These are phyloP conservation scores for Metridium senile DNA, from an alignment of 92 coral and sea anemone species.

Conservation along the genomic window DNA sequence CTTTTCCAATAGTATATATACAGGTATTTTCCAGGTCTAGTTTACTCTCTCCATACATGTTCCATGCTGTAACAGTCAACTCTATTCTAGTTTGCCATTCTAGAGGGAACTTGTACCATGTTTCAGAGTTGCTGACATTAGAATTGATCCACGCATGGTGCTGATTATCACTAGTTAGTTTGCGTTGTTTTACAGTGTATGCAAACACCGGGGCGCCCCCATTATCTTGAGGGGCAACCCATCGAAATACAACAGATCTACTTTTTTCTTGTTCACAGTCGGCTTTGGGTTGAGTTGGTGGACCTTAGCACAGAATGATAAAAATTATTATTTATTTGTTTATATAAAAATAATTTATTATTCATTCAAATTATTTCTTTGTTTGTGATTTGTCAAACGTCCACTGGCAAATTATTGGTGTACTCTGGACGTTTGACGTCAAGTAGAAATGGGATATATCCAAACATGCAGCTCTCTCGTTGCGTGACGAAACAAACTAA, in stretches of 20 bases:
- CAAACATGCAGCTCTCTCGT: too few relatives aligned
- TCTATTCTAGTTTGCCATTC: slow-evolving; percentile 22
- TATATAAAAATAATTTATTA: too few relatives aligned
- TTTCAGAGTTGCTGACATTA: slow-evolving; percentile 26
- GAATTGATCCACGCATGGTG: background rate
- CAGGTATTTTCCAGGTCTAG: slow-evolving; percentile 22
- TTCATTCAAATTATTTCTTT: too few relatives aligned
- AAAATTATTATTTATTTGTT: too few relatives aligned
- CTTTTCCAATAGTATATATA: slow-evolving; percentile 29
- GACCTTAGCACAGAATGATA: slow-evolving; percentile 12
- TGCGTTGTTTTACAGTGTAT: slow-evolving; percentile 31
- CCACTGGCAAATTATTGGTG: too few relatives aligned
- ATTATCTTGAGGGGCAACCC: slow-evolving; percentile 19
- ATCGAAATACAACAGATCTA: slow-evolving; percentile 10
- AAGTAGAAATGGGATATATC: too few relatives aligned
- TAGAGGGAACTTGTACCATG: slow-evolving; percentile 24
- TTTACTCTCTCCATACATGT: slow-evolving; percentile 33
- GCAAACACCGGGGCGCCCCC: slow-evolving; percentile 27
- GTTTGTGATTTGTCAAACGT: too few relatives aligned
- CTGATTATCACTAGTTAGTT: too few relatives aligned
- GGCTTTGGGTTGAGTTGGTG: slow-evolving; percentile 17
- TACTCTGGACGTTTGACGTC: too few relatives aligned
- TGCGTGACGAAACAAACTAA: too few relatives aligned
- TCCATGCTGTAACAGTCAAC: slow-evolving; percentile 35
- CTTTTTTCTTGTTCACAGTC: slow-evolving; percentile 17